A percentile compares a stretch with the other conserved stretches of the same genome.
These are phyloP conservation scores for Caenorhabditis japonica DNA, from an alignment of 2,888 invertebrate species.

Conservation along the genomic window DNA sequence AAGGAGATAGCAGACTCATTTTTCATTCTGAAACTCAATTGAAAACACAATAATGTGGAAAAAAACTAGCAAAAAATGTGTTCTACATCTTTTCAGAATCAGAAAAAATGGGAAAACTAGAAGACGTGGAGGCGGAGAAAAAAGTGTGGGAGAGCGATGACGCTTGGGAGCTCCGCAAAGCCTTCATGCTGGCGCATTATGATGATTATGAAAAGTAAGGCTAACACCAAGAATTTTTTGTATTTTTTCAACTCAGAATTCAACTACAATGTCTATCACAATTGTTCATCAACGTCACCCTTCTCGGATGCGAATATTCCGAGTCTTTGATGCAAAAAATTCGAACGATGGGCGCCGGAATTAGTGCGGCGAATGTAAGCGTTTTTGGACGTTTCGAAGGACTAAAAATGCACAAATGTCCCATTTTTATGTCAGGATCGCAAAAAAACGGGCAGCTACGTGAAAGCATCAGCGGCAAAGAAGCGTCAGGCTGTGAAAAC, in stretches of 20 bases:
- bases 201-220: constrained; percentile 55
- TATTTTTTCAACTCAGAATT: constrained; percentile 49
- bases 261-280: constrained; percentile 62
- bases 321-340: constrained; percentile 56
- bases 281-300: constrained; percentile 60
- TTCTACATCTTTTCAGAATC: no score
- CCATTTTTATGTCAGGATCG: constrained; percentile 31
- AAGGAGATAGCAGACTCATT: no score
- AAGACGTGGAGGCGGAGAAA: constrained; percentile 54
- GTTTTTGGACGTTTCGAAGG: not conserved
- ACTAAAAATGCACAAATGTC: constrained; percentile 32
- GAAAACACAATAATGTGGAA: no score
- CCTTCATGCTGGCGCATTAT: constrained; percentile 60
- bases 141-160: constrained; percentile 60
- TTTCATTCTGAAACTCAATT: no score
- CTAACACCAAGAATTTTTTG: not conserved
- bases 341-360: constrained; percentile 53
- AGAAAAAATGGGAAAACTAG: constrained; percentile 44
- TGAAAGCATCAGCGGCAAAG: constrained; percentile 52
- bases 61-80: no score
- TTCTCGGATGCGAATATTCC: constrained; percentile 61
- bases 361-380: constrained; percentile 27
- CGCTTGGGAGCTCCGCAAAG: constrained; percentile 56
- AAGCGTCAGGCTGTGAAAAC: constrained; percentile 45
- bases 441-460: constrained; percentile 41